A percentile compares a stretch with the other conserved stretches of the same genome.
Evolutionary conservation across 2,797 vertebrate genomes (phyloP).

Genomic region (Cryptoprocta ferox): DNA sequence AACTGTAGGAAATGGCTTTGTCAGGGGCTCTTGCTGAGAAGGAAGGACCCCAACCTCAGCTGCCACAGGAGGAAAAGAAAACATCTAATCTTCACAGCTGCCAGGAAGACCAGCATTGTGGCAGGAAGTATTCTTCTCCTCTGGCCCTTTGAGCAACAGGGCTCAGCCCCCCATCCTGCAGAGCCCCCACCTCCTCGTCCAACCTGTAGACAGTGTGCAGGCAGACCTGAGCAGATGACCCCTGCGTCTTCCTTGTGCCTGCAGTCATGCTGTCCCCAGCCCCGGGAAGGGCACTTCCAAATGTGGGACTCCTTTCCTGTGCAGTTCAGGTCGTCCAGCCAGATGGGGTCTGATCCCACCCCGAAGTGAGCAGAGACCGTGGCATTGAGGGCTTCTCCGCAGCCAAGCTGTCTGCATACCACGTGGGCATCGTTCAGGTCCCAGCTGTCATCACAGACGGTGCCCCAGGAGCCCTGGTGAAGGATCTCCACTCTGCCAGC

Average conservation of each 20-base stretch:
- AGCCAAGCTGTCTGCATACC: conserved; percentile 84
- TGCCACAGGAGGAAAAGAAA: not conserved
- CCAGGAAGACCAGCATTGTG: not conserved
- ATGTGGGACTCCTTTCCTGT: conserved; percentile 78
- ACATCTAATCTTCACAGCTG: accelerated
- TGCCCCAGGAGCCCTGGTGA: conserved; percentile 81
- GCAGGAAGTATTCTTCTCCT: not conserved
- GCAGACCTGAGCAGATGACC: conserved; percentile 85
- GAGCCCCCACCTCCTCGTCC: accelerated
- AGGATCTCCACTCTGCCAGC: conserved; percentile 84
- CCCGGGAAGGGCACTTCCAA: conserved; percentile 75
- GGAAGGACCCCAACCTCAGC: not conserved
- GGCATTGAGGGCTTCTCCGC: conserved; percentile 75
- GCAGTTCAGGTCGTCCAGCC: conserved; percentile 79
- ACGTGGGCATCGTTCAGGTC: conserved; percentile 78
- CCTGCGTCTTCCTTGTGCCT: conserved; percentile 84
- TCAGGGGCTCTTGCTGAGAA: not conserved
- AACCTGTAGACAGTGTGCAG: not conserved
- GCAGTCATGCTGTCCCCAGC: conserved; percentile 79
- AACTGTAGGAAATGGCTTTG: not conserved
- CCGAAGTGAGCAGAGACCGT: conserved; percentile 71
- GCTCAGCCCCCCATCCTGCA: accelerated
- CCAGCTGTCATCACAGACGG: conserved; percentile 84
- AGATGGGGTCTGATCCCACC: conserved; percentile 76
- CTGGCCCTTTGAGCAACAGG: not conserved